Base-by-base conservation (phyloP, 2,888 invertebrate genomes). In the Leptinotarsa rubiginosa region DNA sequence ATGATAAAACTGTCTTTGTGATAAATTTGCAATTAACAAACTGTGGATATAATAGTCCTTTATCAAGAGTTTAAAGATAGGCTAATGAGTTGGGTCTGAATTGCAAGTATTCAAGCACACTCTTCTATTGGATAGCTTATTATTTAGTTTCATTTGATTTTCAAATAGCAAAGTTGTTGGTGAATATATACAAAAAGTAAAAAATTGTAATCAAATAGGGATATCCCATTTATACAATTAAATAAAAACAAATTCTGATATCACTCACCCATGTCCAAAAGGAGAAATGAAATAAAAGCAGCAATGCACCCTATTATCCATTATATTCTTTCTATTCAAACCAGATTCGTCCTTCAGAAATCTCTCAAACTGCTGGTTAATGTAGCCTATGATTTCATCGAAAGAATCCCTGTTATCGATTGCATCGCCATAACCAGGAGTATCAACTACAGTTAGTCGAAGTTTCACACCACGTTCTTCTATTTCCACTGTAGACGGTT, bases 211-310 rank as follows among this genome's bases (percentile, higher is more conserved):
- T 41, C 2, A 12, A 41, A 41, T 7, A 10, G 41, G 3, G 10
- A 41, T 41, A 41, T 62, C 0, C 15, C 1, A 7, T 0, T 62
- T 16, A 41, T 41, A 41, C 41, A 12, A 41, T 10, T 41, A 41
- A 10, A 41, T 41, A 41, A 41, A 41, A 41, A 65, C 50, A 18
- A 47, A 54, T 59, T 13, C 18, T 15, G 15, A 13, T 47, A 47
- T 25, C 41, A 76, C 89, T 87, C 90, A 97, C 95, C 97, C 97
- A 89, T 98, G 97, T 65, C 98, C 98, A 88, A 96, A 97, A 0
- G 98, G 98, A 72, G 97, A 97, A 86, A 98, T 96, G 88, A 98
- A 98, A 88, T 98, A 98, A 87, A 98, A 97, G 89, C 96, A 98
- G 89, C 98, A 98, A 87, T 99, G 98, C 82, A 99, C 97, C 85